Evolutionary conservation across 2,888 invertebrate genomes (phyloP).

Genomic region (Automeris io): DNA sequence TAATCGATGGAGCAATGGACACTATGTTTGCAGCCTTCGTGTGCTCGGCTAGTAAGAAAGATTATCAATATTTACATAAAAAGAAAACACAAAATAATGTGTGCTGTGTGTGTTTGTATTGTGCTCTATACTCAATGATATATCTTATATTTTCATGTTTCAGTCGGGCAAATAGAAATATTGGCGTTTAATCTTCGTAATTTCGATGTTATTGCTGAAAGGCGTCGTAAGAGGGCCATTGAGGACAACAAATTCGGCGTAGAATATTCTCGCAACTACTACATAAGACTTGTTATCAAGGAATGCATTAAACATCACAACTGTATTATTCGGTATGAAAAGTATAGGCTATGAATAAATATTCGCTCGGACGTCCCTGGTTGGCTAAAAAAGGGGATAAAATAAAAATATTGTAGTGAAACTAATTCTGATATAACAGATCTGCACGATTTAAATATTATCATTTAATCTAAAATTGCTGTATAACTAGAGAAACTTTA

Average conservation of each 20-base stretch:
- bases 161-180: slow-evolving; percentile 72
- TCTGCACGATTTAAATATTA: too few relatives aligned
- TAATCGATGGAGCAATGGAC: slow-evolving; percentile 43
- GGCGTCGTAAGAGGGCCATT: slow-evolving; percentile 32
- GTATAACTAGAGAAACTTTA: too few relatives aligned
- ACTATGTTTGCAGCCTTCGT: slow-evolving; percentile 42
- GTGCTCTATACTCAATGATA: not conserved
- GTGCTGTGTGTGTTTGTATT: too few relatives aligned
- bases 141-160: slow-evolving; percentile 20
- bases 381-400: too few relatives aligned
- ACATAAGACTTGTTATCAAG: slow-evolving; percentile 39
- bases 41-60: slow-evolving; percentile 33
- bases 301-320: slow-evolving; percentile 64
- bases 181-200: slow-evolving; percentile 61
- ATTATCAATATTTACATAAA: too few relatives aligned
- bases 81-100: not conserved
- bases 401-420: too few relatives aligned
- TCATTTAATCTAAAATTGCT: too few relatives aligned
- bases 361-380: not conserved
- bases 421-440: too few relatives aligned
- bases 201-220: slow-evolving; percentile 47
- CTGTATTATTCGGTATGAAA: slow-evolving; percentile 58
- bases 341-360: too few relatives aligned
- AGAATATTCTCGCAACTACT: slow-evolving; percentile 24
- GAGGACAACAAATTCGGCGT: slow-evolving; percentile 20